A percentile compares a stretch with the other conserved stretches of the same genome.
These are phyloP conservation scores for Ceryle rudis DNA, from an alignment of 2,797 vertebrate genomes.

Conservation along the genomic window DNA sequence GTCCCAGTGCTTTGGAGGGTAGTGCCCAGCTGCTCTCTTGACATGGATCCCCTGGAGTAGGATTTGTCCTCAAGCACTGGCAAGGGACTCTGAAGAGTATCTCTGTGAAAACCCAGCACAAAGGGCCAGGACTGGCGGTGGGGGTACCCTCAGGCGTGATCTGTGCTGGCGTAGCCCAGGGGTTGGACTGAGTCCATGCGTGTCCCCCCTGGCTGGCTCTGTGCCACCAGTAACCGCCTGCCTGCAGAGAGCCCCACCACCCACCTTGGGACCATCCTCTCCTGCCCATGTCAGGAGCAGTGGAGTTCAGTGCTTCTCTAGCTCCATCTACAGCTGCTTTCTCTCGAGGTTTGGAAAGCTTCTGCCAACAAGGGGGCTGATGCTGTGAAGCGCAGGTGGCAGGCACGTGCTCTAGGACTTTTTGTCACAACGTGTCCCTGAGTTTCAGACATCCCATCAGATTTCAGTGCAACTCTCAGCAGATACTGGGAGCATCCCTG, in stretches of 20 bases:
- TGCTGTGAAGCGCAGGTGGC: background rate
- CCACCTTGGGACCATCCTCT: rapidly evolving
- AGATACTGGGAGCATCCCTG: background rate
- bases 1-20: background rate
- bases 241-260: rapidly evolving
- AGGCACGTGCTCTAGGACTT: background rate
- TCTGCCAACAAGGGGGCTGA: background rate
- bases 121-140: rapidly evolving
- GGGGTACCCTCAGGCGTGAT: rapidly evolving
- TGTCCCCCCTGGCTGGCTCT: no score
- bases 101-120: rapidly evolving
- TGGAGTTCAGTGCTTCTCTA: background rate
- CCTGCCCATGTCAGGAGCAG: background rate
- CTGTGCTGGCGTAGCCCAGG: background rate
- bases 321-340: constrained; percentile 68
- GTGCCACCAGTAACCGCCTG: background rate
- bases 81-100: background rate
- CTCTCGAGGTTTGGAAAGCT: background rate
- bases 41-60: background rate
- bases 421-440: background rate
- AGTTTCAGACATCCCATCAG: background rate
- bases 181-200: rapidly evolving
- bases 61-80: background rate
- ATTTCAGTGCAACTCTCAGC: background rate
- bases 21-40: background rate